Conservation (phyloP, 2,797 vertebrate species). For the Columba guinea region DNA sequence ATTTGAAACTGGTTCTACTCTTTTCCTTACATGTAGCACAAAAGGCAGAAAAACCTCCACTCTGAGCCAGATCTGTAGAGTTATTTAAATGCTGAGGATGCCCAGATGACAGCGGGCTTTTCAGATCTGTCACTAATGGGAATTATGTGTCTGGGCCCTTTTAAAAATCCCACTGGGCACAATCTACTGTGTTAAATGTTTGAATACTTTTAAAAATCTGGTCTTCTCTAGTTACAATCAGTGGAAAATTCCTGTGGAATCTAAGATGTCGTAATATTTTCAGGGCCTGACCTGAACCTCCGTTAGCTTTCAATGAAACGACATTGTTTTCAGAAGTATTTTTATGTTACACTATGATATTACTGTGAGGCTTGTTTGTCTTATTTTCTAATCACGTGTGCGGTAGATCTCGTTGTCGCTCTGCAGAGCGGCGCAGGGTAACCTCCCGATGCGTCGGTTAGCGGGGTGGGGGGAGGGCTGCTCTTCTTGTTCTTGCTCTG, state of each 20-base stretch:
- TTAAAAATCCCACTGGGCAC: neutral
- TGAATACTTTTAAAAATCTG: neutral
- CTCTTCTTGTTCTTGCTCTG: neutral
- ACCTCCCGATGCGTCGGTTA: neutral
- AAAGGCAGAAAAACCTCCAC: neutral
- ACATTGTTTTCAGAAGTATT: fast-evolving
- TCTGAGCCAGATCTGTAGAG: neutral
- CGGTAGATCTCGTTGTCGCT: neutral
- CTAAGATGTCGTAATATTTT: neutral
- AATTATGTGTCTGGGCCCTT: neutral
- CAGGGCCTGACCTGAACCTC: neutral
- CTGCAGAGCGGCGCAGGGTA: neutral
- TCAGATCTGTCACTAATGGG: neutral
- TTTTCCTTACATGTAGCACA: neutral
- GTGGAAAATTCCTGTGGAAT: neutral
- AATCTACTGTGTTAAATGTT: neutral
- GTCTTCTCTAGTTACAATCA: neutral
- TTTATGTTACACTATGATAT: neutral
- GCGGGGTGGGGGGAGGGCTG: neutral
- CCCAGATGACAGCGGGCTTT: neutral
- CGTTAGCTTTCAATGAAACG: neutral
- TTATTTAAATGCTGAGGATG: neutral
- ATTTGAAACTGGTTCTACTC: neutral
- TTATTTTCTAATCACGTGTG: neutral
- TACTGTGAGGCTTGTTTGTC: neutral